A percentile compares a stretch with the other conserved stretches of the same genome.
These are phyloP conservation scores for Mesorhabditis belari DNA, from an alignment of 2,888 invertebrate species.

Conservation along the genomic window DNA sequence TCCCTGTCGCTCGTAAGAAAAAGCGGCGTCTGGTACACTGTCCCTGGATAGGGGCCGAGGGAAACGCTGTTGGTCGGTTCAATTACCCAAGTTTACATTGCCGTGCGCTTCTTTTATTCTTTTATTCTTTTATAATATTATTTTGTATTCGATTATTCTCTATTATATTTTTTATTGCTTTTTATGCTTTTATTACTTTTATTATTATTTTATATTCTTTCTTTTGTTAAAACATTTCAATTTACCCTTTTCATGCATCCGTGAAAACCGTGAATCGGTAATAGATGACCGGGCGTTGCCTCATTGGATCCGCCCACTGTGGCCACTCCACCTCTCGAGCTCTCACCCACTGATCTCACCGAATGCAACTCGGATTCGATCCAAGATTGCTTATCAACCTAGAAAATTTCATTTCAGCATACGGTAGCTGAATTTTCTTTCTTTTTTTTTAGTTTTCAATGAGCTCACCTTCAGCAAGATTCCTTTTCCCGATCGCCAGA, in stretches of 20 bases:
- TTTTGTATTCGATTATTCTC: no score
- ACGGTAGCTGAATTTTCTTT: background rate
- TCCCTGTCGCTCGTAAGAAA: no score
- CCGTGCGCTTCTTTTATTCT: no score
- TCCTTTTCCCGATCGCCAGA: constrained; percentile 32
- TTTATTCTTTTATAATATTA: no score
- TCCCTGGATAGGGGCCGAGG: no score
- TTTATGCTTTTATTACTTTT: no score
- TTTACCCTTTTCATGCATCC: constrained; percentile 21
- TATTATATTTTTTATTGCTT: no score
- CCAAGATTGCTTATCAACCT: constrained; percentile 26
- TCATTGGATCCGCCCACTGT: constrained; percentile 1
- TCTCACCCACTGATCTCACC: constrained; percentile 2
- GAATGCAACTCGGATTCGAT: constrained; percentile 17
- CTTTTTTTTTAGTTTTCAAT: background rate
- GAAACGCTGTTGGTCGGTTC: no score
- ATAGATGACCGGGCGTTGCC: constrained; percentile 2
- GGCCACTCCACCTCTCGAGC: constrained; percentile 8
- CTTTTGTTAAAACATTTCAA: background rate
- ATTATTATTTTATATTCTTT: background rate
- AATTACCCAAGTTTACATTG: no score
- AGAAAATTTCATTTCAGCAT: background rate
- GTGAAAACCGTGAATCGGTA: constrained; percentile 9
- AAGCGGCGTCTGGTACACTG: no score
- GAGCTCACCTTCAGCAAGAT: constrained; percentile 22